Base-by-base conservation (phyloP, 2,888 invertebrate species). In the Pomacea canaliculata region DNA sequence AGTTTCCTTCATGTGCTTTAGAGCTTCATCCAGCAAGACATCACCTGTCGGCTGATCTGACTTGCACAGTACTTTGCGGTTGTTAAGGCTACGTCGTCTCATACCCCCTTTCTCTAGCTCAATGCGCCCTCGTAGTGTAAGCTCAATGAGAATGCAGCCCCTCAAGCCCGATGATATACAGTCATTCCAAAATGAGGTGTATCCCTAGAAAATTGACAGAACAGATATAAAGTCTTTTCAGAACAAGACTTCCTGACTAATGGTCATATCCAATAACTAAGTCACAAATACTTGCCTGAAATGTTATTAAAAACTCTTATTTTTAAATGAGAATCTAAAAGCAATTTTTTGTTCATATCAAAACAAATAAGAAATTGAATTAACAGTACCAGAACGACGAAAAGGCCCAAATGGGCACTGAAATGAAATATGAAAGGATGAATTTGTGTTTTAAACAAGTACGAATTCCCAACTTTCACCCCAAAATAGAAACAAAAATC, bases 101-200 rank as follows among this genome's bases (percentile, higher is more conserved):
- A 99, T 97, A 70, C 99, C 99, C 87, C 97, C 96, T 90, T 95
- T 95, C 92, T 99, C 99, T 87, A 99, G 92, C 92, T 98, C 98
- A 79, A 99, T 94, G 79, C 99, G 95, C 69, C 98, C 98, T 86
- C 98, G 93, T 81, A 99, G 92, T 16, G 97, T 97, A 86, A 99
- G 93, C 92, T 99, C 99, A 84, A 99, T 97, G 85, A 99, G 93
- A 90, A 99, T 99, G 91, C 99, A 99, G 81, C 99, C 99, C 88
- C 99, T 94, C 81, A 99, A 93, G 67, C 99, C 99, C 88, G 98
- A 98, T 85, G 99, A 99, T 93, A 99, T 99, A 92, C 99, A 99
- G 92, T 99, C 99, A 92, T 99, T 99, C 99, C 99, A 99, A 93
- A 99, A 99, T 76, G 99, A 99, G 74, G 91, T 91, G 85, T 91